Evolutionary conservation across 2,888 invertebrate species (phyloP), one percentile per base, ranked within the genome.

Genomic region (Sussaba pulchella): DNA sequence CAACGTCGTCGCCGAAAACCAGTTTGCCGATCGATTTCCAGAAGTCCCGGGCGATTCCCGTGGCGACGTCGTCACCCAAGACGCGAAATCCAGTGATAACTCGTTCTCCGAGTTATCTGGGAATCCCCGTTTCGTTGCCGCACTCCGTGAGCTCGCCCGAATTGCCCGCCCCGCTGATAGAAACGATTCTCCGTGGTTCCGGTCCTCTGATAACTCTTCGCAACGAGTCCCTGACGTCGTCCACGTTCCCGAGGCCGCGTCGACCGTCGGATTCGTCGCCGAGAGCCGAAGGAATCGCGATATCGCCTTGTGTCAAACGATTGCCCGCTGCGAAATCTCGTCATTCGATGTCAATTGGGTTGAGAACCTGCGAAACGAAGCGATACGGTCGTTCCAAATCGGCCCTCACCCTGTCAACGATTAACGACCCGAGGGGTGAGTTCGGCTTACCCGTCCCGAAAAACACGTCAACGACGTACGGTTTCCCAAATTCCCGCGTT

Each of bases 71-170:
- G 12, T 17, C 59, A 36, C 12, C 43, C 0, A 59, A 19, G 52
- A 24, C 59, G 19, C 61, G 52, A 4, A 67, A 59, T 26, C n/a
- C n/a, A 36, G 43, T 52, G 52, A 66, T 73, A 8, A 61, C 75
- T n/a, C 24, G 78, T 70, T 52, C 84, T 17, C 71, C 83, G 14
- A 79, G 78, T 63, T 79, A 74, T 36, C 77, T 87, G 21, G 87
- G 87, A 57, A 86, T 86, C 39, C 88, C 90, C 2, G 78, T 86
- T 45, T 73, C 78, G 6, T 82, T 92, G 66, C 86, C 89, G n/a
- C 91, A 91, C 78, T 91, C 92, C 39, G 57, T 89, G 45, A 92
- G 92, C 82, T 92, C 92, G 26, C 92, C 92, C 21, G 91, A 92
- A 66, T 77, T 91, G 26, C 89, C 91, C 24, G 82, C 88, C 31